Conservation (phyloP, 2,113 vertebrate genomes). For the Tichodroma muraria region DNA sequence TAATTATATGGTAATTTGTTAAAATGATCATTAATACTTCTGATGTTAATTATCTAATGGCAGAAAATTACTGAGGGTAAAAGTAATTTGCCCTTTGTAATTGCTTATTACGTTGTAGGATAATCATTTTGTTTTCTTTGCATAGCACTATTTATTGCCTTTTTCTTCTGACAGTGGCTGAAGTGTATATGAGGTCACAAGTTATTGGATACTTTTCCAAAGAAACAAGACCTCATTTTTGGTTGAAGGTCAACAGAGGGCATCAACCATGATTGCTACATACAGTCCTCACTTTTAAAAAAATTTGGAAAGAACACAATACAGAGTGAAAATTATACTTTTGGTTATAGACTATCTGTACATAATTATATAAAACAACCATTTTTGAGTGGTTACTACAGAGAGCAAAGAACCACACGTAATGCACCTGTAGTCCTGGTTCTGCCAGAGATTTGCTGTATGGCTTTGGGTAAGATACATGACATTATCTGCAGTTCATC, state of each 20-base stretch:
- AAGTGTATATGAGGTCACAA: conserved; percentile 3
- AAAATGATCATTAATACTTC: conserved; percentile 51
- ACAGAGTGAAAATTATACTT: not conserved
- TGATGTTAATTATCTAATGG: conserved; percentile 53
- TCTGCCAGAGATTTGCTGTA: not conserved
- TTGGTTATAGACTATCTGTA: not conserved
- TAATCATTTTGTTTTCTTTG: conserved; percentile 37
- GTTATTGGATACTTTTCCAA: not conserved
- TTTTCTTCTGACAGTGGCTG: conserved; percentile 19
- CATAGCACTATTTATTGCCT: not conserved
- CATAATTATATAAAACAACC: not conserved
- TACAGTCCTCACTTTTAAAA: not conserved
- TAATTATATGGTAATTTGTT: conserved; percentile 47
- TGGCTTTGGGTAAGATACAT: not conserved
- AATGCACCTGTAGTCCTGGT: not conserved
- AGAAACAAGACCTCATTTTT: not conserved
- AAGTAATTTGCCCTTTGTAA: conserved; percentile 31
- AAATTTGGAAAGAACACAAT: not conserved
- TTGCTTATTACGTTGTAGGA: conserved; percentile 7
- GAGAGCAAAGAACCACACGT: not conserved
- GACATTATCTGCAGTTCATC: not conserved
- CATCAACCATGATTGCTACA: not conserved
- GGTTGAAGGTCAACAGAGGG: not conserved
- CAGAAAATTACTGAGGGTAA: conserved; percentile 45
- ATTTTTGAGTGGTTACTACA: not conserved